These are phyloP conservation scores for Epinotia ramella DNA, from an alignment of 2,888 invertebrate species.

Conservation along the genomic window DNA sequence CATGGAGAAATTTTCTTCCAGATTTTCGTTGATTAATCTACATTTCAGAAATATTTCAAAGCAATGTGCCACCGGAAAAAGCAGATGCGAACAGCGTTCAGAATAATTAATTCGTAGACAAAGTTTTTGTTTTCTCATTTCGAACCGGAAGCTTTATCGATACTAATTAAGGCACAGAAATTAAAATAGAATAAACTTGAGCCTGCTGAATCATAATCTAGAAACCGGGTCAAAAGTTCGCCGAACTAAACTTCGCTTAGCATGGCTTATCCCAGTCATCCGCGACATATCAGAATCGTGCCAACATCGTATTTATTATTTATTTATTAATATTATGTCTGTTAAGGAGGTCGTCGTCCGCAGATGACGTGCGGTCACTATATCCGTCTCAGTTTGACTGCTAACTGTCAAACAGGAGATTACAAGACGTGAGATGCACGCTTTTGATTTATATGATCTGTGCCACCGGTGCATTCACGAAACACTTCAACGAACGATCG, in stretches of 20 bases:
- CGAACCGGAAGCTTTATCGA: neutral
- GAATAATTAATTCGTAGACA: neutral
- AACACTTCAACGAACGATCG: conserved; percentile 32
- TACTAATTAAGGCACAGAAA: neutral
- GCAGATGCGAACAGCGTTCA: neutral
- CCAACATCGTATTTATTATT: conserved; percentile 36
- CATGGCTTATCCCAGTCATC: conserved; percentile 21
- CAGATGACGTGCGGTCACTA: conserved; percentile 37
- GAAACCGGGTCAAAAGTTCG: conserved; percentile 23
- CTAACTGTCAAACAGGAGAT: conserved; percentile 42
- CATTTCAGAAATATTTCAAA: conserved; percentile 5
- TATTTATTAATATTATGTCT: conserved; percentile 42
- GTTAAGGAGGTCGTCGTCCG: conserved; percentile 40
- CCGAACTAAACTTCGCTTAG: conserved; percentile 12
- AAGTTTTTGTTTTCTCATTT: neutral
- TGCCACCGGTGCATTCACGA: conserved; percentile 10
- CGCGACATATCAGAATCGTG: conserved; percentile 15
- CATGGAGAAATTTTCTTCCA: conserved; percentile 41
- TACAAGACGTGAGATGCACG: conserved; percentile 33
- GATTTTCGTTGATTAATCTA: conserved; percentile 25
- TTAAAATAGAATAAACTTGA: conserved; percentile 14
- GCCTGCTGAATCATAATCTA: neutral
- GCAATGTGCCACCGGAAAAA: neutral
- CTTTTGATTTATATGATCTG: conserved; percentile 38
- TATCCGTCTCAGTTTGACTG: conserved; percentile 43